phyloP scores from a whole-genome alignment of 2,113 vertebrate species.

The Nycticorax nycticorax region DNA sequence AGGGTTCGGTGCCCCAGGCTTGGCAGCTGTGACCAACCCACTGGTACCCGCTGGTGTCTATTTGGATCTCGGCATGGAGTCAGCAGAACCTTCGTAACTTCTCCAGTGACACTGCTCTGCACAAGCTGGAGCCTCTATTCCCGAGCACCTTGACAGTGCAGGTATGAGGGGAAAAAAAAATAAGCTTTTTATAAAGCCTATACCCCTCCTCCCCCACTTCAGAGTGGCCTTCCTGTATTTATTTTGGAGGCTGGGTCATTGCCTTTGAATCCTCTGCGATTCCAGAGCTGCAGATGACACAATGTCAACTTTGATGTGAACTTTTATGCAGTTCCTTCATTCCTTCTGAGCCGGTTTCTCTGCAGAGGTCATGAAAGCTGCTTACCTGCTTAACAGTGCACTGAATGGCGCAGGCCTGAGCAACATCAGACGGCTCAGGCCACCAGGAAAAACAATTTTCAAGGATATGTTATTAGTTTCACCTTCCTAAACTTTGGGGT shows the following conservation, averaged over 20 bases:
- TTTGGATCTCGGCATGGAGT: neutral
- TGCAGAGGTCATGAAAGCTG: neutral
- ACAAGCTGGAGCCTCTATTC: neutral
- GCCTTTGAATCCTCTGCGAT: neutral
- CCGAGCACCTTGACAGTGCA: neutral
- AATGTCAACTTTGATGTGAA: neutral
- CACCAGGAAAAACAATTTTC: neutral
- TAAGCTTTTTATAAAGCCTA: neutral
- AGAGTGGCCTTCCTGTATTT: neutral
- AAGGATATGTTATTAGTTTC: neutral
- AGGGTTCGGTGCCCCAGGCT: fast-evolving
- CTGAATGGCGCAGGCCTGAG: neutral
- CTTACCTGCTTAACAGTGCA: neutral
- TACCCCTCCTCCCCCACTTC: neutral
- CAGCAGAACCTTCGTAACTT: neutral
- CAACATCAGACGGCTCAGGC: neutral
- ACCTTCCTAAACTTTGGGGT: neutral
- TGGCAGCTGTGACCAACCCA: neutral
- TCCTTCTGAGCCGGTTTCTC: neutral
- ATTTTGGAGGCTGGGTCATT: neutral
- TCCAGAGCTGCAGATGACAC: neutral
- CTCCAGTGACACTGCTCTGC: neutral
- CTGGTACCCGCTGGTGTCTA: neutral
- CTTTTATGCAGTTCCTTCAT: neutral
- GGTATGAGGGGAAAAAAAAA: neutral